These are phyloP conservation scores for Moxostoma hubbsi DNA, from an alignment of 2,797 vertebrate species.

Conservation along the genomic window DNA sequence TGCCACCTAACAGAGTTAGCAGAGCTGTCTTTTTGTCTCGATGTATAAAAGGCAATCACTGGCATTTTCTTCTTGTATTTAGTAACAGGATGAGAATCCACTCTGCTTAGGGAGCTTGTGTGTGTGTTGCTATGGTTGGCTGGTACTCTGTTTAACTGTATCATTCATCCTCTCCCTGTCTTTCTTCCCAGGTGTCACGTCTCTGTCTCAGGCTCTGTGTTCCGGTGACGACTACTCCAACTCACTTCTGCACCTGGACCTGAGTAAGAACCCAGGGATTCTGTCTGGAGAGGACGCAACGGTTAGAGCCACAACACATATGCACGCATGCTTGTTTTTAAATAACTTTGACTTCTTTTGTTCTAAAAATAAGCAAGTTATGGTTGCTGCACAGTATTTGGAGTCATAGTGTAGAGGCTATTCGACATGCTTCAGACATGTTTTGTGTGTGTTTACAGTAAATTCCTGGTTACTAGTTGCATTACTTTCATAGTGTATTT, in stretches of 20 bases:
- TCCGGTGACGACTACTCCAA: constrained; percentile 89
- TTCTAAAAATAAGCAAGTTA: not conserved
- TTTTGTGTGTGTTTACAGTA: no score
- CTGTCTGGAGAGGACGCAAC: constrained; percentile 88
- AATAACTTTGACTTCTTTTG: not conserved
- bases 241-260: constrained; percentile 87
- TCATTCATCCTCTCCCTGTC: constrained; percentile 1
- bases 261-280: constrained; percentile 90
- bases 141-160: not conserved
- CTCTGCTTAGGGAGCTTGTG: constrained; percentile 1
- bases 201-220: constrained; percentile 87
- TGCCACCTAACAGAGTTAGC: constrained; percentile 37
- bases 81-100: constrained; percentile 2
- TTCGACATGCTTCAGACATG: no score
- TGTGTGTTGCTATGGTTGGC: not conserved
- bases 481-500: no score
- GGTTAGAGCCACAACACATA: constrained; percentile 71
- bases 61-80: constrained; percentile 17
- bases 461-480: no score
- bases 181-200: constrained; percentile 79
- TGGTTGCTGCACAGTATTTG: no score
- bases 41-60: constrained; percentile 24
- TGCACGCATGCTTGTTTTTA: not conserved
- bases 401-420: no score
- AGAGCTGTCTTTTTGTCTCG: constrained; percentile 39